A percentile compares a stretch with the other conserved stretches of the same genome.
Conservation (phyloP, 2,113 vertebrate genomes). For the Zingel zingel region DNA sequence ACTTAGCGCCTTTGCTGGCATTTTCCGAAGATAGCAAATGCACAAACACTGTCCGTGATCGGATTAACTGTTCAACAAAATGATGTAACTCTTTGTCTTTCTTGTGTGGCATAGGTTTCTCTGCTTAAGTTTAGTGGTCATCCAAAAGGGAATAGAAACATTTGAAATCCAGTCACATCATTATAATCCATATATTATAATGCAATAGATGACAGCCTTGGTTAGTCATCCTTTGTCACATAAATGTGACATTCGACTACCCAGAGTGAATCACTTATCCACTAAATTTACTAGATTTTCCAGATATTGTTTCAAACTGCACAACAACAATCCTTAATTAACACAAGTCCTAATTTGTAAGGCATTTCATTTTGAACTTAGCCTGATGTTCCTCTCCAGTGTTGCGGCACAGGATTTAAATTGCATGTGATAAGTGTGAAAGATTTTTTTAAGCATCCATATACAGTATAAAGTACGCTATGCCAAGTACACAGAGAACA, state of each 20-base stretch:
- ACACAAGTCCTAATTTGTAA: slow-evolving; percentile 68
- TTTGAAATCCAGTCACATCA: slow-evolving; percentile 65
- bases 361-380: slow-evolving; percentile 75
- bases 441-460: slow-evolving; percentile 68
- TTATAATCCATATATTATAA: slow-evolving; percentile 71
- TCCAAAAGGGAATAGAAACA: slow-evolving; percentile 67
- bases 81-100: slow-evolving; percentile 89
- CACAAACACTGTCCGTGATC: slow-evolving; percentile 86
- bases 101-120: slow-evolving; percentile 84
- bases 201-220: slow-evolving; percentile 69
- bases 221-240: slow-evolving; percentile 71
- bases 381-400: slow-evolving; percentile 63
- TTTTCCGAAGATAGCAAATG: slow-evolving; percentile 87
- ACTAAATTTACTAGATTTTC: slow-evolving; percentile 43
- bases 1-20: slow-evolving; percentile 86
- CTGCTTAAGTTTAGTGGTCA: slow-evolving; percentile 83
- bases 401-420: slow-evolving; percentile 72
- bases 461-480: slow-evolving; percentile 62
- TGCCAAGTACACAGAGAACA: slow-evolving; percentile 75
- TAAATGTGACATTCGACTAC: slow-evolving; percentile 59
- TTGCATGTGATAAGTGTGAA: slow-evolving; percentile 79
- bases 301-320: slow-evolving; percentile 55
- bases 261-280: slow-evolving; percentile 46
- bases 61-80: slow-evolving; percentile 86
- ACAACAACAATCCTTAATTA: slow-evolving; percentile 57